These are phyloP conservation scores for Mongoloraphidia duomilia DNA, from an alignment of 2,888 invertebrate genomes.

Conservation along the genomic window DNA sequence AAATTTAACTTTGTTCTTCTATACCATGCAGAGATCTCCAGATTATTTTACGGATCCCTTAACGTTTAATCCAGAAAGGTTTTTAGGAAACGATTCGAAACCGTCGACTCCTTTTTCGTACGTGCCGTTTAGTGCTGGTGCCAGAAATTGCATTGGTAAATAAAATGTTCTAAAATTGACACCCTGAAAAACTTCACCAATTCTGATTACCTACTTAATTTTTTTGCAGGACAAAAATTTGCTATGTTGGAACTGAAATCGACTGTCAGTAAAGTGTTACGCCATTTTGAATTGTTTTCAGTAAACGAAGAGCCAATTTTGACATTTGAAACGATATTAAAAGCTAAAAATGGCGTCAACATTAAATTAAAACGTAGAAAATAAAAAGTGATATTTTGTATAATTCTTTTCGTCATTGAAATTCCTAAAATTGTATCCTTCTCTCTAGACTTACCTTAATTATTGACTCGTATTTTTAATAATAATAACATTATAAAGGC, in stretches of 20 bases:
- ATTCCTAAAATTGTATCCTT: too few relatives aligned
- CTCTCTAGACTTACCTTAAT: too few relatives aligned
- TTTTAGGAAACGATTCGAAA: constrained; percentile 19
- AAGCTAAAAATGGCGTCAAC: constrained; percentile 32
- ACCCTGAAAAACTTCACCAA: too few relatives aligned
- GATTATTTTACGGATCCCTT: constrained; percentile 20
- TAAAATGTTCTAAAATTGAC: neutral
- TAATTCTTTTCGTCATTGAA: too few relatives aligned
- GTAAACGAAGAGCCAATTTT: constrained; percentile 16
- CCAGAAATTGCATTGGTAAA: constrained; percentile 23
- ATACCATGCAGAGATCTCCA: constrained; percentile 18
- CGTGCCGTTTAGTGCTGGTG: constrained; percentile 24
- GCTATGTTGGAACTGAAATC: constrained; percentile 15
- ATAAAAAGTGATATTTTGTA: neutral
- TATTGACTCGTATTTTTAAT: too few relatives aligned
- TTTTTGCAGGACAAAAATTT: constrained; percentile 14
- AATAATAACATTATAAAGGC: too few relatives aligned
- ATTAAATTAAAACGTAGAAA: constrained; percentile 20
- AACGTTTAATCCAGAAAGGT: constrained; percentile 24
- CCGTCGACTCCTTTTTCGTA: constrained; percentile 21
- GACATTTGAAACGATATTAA: constrained; percentile 31
- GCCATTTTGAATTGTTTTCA: constrained; percentile 9
- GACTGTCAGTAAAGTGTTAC: constrained; percentile 11
- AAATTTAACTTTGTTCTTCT: constrained; percentile 13
- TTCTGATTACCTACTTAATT: too few relatives aligned